Evolutionary conservation across 2,113 vertebrate genomes (phyloP), one percentile per base, ranked within the genome.

Genomic region (Aspidoscelis tigris): DNA sequence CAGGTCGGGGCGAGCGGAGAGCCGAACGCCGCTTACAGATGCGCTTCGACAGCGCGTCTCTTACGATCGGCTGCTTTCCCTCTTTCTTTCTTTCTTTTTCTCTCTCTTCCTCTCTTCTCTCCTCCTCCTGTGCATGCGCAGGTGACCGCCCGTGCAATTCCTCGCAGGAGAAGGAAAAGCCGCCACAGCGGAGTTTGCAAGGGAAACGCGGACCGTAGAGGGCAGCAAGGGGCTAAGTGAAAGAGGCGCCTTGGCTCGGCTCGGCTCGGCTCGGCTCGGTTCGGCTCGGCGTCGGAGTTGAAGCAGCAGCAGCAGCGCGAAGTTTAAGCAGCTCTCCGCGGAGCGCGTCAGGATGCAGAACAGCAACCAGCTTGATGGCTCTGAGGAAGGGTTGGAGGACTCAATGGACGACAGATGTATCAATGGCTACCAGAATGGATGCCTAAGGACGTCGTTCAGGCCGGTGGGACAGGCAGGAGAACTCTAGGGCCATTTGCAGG

Each of bases 151-250:
- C 9, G 55, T 8, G 33, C 16, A 16, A 53, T 41, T n/a, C 7
- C 26, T 43, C 5, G 43, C 58, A 21, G 26, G 22, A 12, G 70
- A 5, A 72, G 43, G 9, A 33, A 33, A 70, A 58, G 24, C 61
- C 24, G 20, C 33, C 8, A 11, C 7, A 44, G 75, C 4, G 11
- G 18, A 24, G 21, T 11, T n/a, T 76, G 82, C 64, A 44, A 18
- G 72, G 43, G 72, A 69, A 70, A 53, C 14, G 14, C n/a, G 80
- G 64, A 53, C 79, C 50, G 26, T 44, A 76, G 74, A 50, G 73
- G 68, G 64, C 74, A 73, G 85, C 26, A 82, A 39, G 85, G 64
- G 85, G 55, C n/a, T 20, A 20, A 71, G 58, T 41, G 33, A 12
- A 72, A 61, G 76, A 47, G 41, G 8, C 55, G 18, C 55, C 65